Evolutionary conservation across 2,797 vertebrate genomes (phyloP).

Genomic region (Phylloscopus collybita): DNA sequence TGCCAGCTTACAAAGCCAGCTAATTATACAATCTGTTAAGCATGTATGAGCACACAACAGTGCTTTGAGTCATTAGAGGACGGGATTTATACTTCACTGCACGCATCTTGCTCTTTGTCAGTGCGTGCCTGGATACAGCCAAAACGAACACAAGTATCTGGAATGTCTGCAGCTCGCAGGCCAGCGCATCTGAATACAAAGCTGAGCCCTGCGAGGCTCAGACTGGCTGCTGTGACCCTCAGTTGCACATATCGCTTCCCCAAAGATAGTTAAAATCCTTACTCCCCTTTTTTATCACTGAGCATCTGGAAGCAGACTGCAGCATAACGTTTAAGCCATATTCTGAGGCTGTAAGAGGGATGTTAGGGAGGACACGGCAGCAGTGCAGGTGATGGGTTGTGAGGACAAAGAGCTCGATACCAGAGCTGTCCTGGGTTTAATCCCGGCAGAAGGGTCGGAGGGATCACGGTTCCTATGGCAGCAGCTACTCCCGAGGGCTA

Average conservation of each 20-base stretch:
- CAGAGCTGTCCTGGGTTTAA: not conserved
- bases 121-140: conserved; percentile 66
- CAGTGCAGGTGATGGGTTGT: not conserved
- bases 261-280: not conserved
- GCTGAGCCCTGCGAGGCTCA: conserved; percentile 14
- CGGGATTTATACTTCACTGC: conserved; percentile 70
- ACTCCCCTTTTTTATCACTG: not conserved
- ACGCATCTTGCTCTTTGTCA: conserved; percentile 68
- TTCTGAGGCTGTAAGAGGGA: not conserved
- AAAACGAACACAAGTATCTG: conserved; percentile 60
- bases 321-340: not conserved
- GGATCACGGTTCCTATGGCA: conserved; percentile 10
- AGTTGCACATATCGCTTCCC: not conserved
- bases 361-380: not conserved
- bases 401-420: not conserved
- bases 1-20: conserved; percentile 48
- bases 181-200: conserved; percentile 60
- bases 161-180: conserved; percentile 55
- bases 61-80: conserved; percentile 54
- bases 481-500: not conserved
- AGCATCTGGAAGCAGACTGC: not conserved
- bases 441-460: not conserved
- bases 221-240: not conserved
- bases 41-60: conserved; percentile 45
- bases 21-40: conserved; percentile 68